Evolutionary conservation across 2,113 vertebrate species (phyloP), one percentile per base, ranked within the genome.

Genomic region (Urocynchramus pylzowi): DNA sequence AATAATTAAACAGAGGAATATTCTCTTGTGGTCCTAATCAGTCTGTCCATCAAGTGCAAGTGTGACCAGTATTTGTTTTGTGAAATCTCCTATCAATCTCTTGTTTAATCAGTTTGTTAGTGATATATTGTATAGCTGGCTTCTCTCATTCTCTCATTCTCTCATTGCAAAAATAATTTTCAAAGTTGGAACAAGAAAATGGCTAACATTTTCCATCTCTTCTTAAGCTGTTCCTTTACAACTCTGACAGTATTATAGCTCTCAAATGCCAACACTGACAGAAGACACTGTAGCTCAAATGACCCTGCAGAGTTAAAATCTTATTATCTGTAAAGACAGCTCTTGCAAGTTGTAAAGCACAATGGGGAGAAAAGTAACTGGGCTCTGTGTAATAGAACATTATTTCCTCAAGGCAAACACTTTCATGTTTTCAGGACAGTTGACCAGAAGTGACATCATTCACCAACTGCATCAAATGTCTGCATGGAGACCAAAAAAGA

Each of bases 341-440:
- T 90, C 84, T 95, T 80, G 71, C 41, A 84, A 86, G 50, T 53
- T 89, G 57, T 79, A 76, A 91, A 94, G 63, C 67, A 84, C 56
- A 92, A 64, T 5, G 69, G 84, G 81, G 22, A 83, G 47, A 85
- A 89, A 85, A 85, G 73, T 57, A 82, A 93, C 83, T 0, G 1
- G 56, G 20, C 53, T 95, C 47, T 6, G 3, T 80, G 44, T 87
- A 85, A 83, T 45, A 91, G 70, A 86, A 89, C 49, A 71, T 64
- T 33, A 70, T 70, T 94, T 96, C 63, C 67, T 95, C 44, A 56
- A 92, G 93, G 78, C 80, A 86, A 91, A 92, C 37, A 4, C 18
- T 74, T 93, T 68, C 52, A 78, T 96, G 81, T 95, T 93, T 75
- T 63, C 65, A 88, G 89, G 86, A 92, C 47, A 22, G 80, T 89